Evolutionary conservation across 2,113 vertebrate genomes (phyloP), one percentile per base, ranked within the genome.

Genomic region (Burhinus bistriatus): DNA sequence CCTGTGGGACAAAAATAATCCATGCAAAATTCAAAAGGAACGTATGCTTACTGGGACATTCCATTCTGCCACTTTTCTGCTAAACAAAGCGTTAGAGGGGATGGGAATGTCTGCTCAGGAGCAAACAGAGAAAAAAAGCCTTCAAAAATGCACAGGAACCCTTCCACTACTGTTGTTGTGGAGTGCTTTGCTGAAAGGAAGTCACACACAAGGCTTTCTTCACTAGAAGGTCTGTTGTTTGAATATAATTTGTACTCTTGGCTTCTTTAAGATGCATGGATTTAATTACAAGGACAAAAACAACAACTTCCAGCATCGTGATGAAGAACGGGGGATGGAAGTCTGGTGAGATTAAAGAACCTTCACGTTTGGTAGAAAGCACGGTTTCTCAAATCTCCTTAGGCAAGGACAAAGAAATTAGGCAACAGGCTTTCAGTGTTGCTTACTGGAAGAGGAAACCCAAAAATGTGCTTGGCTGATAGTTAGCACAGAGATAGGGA

Each of bases 11-110:
- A 38, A 93, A 71, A 87, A 89, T 30, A 87, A 79, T 25, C 38
- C 65, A 94, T 93, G 44, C 42, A 96, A 96, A 93, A 94, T 95
- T 95, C 59, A 95, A 34, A 82, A 96, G 69, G 29, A 89, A 68
- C 19, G 81, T 92, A 38, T 22, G 69, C 52, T 68, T 71, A 29
- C 59, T 68, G 86, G 77, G 81, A 89, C 52, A 95, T 79, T 44
- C 69, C 65, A 79, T 76, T 89, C 73, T 87, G 80, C 21, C 57
- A 64, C 3, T 0, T 54, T 96, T 84, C 83, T 87, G 47, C 54
- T 71, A 82, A 92, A 82, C 22, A 91, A 75, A 82, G 36, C 52
- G 30, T 27, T 54, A 52, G 38, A 84, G 36, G 15, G 22, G 69
- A 75, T 40, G 19, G 20, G 59, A 70, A 83, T 51, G 38, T 54